These are phyloP conservation scores for Tragelaphus imberbis DNA, from an alignment of 2,113 vertebrate species.

Conservation along the genomic window DNA sequence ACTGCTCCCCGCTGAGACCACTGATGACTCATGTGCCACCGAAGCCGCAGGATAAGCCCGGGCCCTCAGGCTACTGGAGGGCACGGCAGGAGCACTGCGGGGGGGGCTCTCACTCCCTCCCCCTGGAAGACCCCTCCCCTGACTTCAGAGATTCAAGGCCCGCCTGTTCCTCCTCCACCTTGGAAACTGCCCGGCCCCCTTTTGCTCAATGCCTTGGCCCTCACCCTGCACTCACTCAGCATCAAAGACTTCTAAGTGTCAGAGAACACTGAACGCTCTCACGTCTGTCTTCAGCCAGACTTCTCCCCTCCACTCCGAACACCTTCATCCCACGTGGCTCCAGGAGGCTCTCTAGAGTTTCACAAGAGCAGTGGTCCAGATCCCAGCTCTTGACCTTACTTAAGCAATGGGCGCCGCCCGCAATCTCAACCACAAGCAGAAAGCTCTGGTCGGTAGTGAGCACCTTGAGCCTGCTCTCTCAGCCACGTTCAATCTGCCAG, in stretches of 20 bases:
- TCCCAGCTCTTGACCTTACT: not conserved
- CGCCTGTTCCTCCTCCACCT: not conserved
- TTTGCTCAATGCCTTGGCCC: not conserved
- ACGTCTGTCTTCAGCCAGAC: not conserved
- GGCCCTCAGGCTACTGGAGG: not conserved
- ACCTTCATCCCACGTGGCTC: not conserved
- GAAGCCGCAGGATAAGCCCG: not conserved
- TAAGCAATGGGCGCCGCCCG: not conserved
- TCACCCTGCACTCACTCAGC: not conserved
- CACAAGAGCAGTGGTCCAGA: not conserved
- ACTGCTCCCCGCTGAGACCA: not conserved
- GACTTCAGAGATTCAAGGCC: not conserved
- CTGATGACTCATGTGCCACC: not conserved
- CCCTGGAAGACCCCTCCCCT: not conserved
- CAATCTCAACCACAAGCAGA: not conserved
- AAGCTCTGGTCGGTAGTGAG: not conserved
- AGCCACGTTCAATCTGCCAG: not conserved
- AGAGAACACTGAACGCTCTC: not conserved
- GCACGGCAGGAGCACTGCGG: accelerated
- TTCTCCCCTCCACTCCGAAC: not conserved
- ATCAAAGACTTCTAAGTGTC: not conserved
- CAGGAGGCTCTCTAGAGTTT: not conserved
- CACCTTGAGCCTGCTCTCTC: not conserved
- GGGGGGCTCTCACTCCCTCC: not conserved
- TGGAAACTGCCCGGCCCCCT: not conserved